Conservation (phyloP, 1,140 invertebrate genomes). For the Ceratina calcarata region DNA sequence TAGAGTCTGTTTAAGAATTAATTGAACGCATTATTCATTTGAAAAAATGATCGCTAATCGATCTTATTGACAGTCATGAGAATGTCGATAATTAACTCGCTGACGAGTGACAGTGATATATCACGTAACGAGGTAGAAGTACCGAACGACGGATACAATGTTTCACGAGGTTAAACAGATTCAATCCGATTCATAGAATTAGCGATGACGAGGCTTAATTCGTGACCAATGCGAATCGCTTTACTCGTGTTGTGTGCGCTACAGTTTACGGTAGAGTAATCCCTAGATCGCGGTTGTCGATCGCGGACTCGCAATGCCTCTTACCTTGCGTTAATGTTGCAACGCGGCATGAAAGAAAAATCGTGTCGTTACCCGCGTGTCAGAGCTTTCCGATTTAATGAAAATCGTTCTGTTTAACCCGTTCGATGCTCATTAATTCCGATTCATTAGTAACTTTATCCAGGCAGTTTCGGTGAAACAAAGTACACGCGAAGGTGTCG, state of each 20-base stretch:
- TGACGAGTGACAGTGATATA: conserved; percentile 21
- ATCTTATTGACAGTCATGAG: conserved; percentile 27
- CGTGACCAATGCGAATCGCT: conserved; percentile 15
- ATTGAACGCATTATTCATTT: no score
- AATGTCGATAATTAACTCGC: conserved; percentile 24
- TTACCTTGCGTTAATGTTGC: conserved; percentile 3
- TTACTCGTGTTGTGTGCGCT: not conserved
- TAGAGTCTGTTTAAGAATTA: no score
- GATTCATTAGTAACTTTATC: not conserved
- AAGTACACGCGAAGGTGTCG: conserved; percentile 43
- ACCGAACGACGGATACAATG: conserved; percentile 6
- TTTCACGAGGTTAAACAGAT: conserved; percentile 16
- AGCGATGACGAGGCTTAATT: conserved; percentile 16
- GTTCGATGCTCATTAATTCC: not conserved
- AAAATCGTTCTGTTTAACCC: not conserved
- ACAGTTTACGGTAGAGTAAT: conserved; percentile 27
- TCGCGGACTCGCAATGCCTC: not conserved
- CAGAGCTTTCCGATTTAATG: not conserved
- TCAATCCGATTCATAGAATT: conserved; percentile 30
- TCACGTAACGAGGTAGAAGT: conserved; percentile 15
- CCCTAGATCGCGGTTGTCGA: conserved; percentile 3
- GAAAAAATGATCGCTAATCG: no score
- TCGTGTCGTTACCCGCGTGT: not conserved
- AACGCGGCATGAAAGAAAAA: not conserved
- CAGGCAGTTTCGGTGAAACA: not conserved